Percentiles rank a stretch among this genome's conserved stretches.
Evolutionary conservation across 2,888 invertebrate genomes (phyloP).

Genomic region (Pristionchus fissidentatus): DNA sequence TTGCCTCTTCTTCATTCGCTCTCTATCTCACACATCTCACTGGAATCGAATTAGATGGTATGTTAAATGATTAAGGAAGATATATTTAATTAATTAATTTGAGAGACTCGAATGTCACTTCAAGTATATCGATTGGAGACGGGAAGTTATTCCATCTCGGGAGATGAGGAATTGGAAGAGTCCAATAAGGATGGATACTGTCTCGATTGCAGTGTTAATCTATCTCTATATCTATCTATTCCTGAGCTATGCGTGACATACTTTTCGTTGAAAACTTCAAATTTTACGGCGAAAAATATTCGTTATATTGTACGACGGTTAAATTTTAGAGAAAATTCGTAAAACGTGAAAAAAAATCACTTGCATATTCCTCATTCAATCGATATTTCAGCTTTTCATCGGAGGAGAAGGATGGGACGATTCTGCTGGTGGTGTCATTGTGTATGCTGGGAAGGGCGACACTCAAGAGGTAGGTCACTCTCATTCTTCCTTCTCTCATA

Average conservation of each 20-base stretch:
- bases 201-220: conserved; percentile 24
- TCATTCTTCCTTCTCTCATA: no score
- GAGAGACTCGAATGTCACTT: background rate
- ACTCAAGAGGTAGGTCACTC: conserved; percentile 60
- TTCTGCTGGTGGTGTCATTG: conserved; percentile 64
- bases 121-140: conserved; percentile 32
- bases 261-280: no score
- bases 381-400: conserved; percentile 65
- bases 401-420: conserved; percentile 58
- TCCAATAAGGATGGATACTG: conserved; percentile 14
- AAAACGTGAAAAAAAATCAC: no score
- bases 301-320: no score
- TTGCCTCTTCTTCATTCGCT: conserved; percentile 20
- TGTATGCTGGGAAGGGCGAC: conserved; percentile 66
- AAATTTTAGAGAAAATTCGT: no score
- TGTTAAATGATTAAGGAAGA: no score
- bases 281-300: no score
- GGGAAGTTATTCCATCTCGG: conserved; percentile 13
- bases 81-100: background rate
- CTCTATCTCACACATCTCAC: conserved; percentile 32
- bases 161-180: conserved; percentile 33
- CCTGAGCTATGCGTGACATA: no score
- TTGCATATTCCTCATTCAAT: background rate
- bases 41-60: conserved; percentile 23
- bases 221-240: background rate